These are phyloP conservation scores for Chaetogeoica ovagalla DNA, from an alignment of 2,888 invertebrate genomes.

Conservation along the genomic window DNA sequence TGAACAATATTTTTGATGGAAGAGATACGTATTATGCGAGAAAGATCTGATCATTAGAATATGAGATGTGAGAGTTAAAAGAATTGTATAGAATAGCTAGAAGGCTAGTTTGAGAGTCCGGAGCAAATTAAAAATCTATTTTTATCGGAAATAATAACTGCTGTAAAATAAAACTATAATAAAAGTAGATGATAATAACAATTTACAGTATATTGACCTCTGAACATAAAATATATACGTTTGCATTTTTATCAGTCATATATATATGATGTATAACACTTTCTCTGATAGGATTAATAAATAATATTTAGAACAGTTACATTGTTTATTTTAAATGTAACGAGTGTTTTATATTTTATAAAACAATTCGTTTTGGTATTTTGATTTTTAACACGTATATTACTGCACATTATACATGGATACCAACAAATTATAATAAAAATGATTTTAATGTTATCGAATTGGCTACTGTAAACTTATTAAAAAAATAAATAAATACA, in stretches of 20 bases:
- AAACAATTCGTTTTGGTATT: background rate
- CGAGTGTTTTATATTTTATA: background rate
- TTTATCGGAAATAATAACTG: no score
- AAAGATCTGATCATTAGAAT: no score
- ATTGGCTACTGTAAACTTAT: background rate
- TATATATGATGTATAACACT: background rate
- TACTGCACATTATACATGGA: background rate
- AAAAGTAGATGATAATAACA: background rate
- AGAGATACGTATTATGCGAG: no score
- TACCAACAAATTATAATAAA: background rate
- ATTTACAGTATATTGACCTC: conserved; percentile 1
- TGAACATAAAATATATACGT: conserved; percentile 9
- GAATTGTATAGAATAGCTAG: no score
- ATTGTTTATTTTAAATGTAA: background rate
- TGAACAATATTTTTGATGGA: no score
- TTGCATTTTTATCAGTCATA: background rate
- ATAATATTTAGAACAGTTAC: background rate
- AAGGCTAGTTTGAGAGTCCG: no score
- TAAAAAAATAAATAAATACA: no score
- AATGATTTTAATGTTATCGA: background rate
- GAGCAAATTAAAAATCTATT: no score
- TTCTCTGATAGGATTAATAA: conserved; percentile 8
- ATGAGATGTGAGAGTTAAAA: no score
- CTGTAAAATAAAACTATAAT: no score
- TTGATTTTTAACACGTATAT: background rate